phyloP scores from a whole-genome alignment of 2,113 vertebrate species.

The Ceyx cyanopectus region DNA sequence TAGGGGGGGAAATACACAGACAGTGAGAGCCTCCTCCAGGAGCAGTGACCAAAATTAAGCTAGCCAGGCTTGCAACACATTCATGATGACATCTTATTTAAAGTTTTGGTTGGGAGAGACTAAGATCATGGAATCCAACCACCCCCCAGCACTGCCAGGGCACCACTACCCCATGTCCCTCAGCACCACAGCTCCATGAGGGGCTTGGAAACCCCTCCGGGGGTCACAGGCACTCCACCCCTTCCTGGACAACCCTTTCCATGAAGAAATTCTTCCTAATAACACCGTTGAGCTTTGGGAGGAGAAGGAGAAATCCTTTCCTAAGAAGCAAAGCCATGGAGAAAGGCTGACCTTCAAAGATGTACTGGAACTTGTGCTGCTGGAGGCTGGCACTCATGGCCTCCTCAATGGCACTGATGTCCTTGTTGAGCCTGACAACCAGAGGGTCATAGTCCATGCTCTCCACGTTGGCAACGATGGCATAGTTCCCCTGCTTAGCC shows the following conservation, averaged over 20 bases:
- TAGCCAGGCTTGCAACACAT: not conserved
- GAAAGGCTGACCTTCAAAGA: constrained; percentile 90
- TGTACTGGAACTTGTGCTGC: constrained; percentile 99
- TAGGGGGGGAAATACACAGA: too few species aligned
- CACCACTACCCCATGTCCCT: not conserved
- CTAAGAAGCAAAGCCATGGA: not conserved
- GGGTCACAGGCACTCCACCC: too few species aligned
- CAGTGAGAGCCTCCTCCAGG: not conserved
- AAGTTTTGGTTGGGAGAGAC: not conserved
- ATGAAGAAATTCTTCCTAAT: not conserved
- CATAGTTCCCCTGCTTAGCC: constrained; percentile 96
- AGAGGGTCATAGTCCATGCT: constrained; percentile 99
- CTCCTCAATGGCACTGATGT: constrained; percentile 96
- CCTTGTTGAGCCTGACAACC: constrained; percentile 96
- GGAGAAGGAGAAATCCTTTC: not conserved
- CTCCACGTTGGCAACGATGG: constrained; percentile 97
- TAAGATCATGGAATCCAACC: not conserved
- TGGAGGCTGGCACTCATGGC: constrained; percentile 94
- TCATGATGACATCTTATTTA: not conserved
- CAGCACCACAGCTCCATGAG: not conserved
- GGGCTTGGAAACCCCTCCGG: too few species aligned
- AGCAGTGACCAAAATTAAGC: not conserved
- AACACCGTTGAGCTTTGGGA: not conserved
- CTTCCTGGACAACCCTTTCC: not conserved
- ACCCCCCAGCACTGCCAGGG: not conserved